These are phyloP conservation scores for Drosophila ustulata DNA, from an alignment of 2,888 invertebrate species.

Conservation along the genomic window DNA sequence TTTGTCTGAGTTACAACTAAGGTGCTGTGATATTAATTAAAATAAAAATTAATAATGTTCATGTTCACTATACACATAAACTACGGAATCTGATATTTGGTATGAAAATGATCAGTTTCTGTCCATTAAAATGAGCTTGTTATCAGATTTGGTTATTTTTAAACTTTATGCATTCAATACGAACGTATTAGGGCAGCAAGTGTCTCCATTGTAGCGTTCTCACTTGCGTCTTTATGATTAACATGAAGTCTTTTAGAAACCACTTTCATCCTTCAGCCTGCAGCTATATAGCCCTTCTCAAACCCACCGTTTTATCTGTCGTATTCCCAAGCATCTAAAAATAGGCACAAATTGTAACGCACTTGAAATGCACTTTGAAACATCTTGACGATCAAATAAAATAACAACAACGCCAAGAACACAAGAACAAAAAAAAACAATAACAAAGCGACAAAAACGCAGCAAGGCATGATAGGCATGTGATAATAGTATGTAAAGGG, in stretches of 20 bases:
- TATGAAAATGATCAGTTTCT: no score
- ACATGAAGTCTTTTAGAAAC: conserved; percentile 34
- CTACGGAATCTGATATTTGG: no score
- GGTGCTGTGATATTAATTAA: no score
- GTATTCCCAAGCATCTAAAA: conserved; percentile 74
- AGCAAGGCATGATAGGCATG: conserved; percentile 57
- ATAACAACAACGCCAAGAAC: conserved; percentile 15
- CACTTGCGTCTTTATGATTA: conserved; percentile 23
- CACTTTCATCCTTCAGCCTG: conserved; percentile 11
- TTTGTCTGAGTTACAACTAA: no score
- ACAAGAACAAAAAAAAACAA: conserved; percentile 29
- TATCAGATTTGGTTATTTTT: not conserved
- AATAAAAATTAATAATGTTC: no score
- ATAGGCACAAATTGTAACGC: conserved; percentile 70
- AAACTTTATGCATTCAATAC: not conserved
- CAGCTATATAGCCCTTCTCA: conserved; percentile 2
- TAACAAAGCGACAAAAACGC: conserved; percentile 37
- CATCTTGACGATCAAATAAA: conserved; percentile 70
- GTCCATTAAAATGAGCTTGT: not conserved
- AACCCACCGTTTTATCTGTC: conserved; percentile 37
- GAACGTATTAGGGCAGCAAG: not conserved
- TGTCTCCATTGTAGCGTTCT: not conserved
- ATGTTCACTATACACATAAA: no score
- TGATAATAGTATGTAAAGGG: conserved; percentile 32
- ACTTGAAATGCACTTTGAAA: conserved; percentile 77